A percentile compares a stretch with the other conserved stretches of the same genome.
Conservation (phyloP, 2,797 vertebrate species). For the Characodon lateralis region DNA sequence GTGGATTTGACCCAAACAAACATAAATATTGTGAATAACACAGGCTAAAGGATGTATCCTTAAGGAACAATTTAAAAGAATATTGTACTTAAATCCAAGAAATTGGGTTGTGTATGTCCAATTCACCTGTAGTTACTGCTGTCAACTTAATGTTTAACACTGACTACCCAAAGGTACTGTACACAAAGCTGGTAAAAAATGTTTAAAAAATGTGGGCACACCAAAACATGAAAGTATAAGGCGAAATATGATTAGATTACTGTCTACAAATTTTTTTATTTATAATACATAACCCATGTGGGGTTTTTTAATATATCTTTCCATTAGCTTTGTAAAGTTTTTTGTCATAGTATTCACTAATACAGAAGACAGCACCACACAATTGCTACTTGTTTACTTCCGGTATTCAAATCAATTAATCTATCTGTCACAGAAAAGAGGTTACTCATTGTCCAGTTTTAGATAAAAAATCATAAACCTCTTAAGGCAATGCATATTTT, state of each 20-base stretch:
- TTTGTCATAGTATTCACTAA: neutral
- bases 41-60: no score
- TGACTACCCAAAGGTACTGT: neutral
- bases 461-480: constrained; percentile 35
- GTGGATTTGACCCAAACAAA: neutral
- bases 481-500: constrained; percentile 50
- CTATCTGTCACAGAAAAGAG: neutral
- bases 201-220: neutral
- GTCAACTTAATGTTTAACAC: neutral
- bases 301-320: neutral
- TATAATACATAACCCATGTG: neutral
- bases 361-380: neutral
- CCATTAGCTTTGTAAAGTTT: neutral
- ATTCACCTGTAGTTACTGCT: neutral
- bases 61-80: no score
- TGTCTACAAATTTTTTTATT: neutral
- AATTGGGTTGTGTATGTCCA: neutral
- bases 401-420: neutral
- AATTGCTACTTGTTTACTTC: neutral
- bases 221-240: neutral
- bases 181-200: neutral
- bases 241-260: neutral
- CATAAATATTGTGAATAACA: neutral
- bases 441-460: constrained; percentile 17
- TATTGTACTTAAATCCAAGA: neutral